Evolutionary conservation across 2,797 vertebrate species (phyloP).

Genomic region (Karalla daura): DNA sequence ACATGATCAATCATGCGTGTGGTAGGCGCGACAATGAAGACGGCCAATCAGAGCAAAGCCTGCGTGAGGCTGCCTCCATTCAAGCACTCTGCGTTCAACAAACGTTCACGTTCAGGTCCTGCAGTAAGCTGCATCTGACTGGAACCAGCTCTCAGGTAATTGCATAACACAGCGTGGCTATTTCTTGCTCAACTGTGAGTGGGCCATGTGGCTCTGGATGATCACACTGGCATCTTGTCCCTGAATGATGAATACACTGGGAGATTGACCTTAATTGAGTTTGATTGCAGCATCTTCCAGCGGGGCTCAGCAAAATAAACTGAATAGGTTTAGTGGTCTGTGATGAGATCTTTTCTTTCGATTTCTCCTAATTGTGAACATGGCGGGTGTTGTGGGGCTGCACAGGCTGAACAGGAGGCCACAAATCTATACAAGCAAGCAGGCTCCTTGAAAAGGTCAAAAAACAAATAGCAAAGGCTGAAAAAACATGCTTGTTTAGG

Average conservation of each 20-base stretch:
- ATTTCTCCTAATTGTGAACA: conserved; percentile 66
- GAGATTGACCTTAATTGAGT: conserved; percentile 77
- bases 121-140: conserved; percentile 10
- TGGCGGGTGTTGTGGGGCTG: conserved; percentile 4
- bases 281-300: conserved; percentile 68
- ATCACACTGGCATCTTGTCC: conserved; percentile 41
- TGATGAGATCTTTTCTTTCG: conserved; percentile 65
- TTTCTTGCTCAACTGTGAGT: conserved; percentile 32
- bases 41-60: too few species aligned
- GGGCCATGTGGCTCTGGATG: conserved; percentile 24
- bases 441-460: conserved; percentile 29
- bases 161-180: conserved; percentile 37
- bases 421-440: conserved; percentile 3
- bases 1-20: too few species aligned
- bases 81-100: too few species aligned
- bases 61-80: conserved; percentile 3
- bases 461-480: not conserved
- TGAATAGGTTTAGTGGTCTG: conserved; percentile 81
- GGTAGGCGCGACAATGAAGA: too few species aligned
- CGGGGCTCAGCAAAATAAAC: conserved; percentile 60
- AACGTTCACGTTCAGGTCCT: too few species aligned
- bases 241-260: conserved; percentile 46
- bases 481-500: not conserved
- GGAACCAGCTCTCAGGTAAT: conserved; percentile 46
- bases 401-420: conserved; percentile 22